A percentile compares a stretch with the other conserved stretches of the same genome.
phyloP scores from a whole-genome alignment of 1,140 invertebrate species.

The Cyphomyrmex costatus region DNA sequence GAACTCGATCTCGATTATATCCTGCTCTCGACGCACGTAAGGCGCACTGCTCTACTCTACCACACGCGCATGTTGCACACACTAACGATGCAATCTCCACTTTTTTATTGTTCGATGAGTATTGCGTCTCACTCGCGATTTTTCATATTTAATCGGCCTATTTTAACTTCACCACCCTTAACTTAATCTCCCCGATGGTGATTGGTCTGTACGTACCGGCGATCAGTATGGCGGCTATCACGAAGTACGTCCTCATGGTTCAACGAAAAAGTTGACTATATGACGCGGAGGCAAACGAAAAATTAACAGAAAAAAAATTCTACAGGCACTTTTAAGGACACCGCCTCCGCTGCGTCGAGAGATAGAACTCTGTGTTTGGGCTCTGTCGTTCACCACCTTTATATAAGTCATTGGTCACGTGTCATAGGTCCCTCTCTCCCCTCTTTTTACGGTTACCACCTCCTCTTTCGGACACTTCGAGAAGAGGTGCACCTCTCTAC shows the following conservation, averaged over 20 bases:
- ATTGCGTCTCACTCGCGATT: constrained; percentile 56
- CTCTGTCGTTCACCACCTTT: constrained; percentile 84
- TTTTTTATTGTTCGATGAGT: constrained; percentile 45
- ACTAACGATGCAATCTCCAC: constrained; percentile 67
- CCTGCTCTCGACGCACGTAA: constrained; percentile 40
- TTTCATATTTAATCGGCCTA: constrained; percentile 16
- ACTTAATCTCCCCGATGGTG: neutral
- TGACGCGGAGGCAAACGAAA: constrained; percentile 48
- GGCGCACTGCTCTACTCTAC: constrained; percentile 52
- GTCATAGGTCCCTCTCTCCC: constrained; percentile 78
- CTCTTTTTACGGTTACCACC: constrained; percentile 55
- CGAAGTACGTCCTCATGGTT: constrained; percentile 84
- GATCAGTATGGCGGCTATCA: constrained; percentile 85
- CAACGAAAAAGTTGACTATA: constrained; percentile 49
- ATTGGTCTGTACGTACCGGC: constrained; percentile 83
- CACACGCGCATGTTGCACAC: constrained; percentile 72
- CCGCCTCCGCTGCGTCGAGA: constrained; percentile 81
- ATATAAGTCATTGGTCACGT: constrained; percentile 87
- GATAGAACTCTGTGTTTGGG: constrained; percentile 85
- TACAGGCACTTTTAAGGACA: constrained; percentile 67
- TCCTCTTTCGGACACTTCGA: constrained; percentile 71
- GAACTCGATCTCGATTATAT: constrained; percentile 10
- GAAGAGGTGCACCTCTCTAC: constrained; percentile 78
- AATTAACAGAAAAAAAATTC: constrained; percentile 67
- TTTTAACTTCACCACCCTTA: constrained; percentile 53